A percentile compares a stretch with the other conserved stretches of the same genome.
Conservation (phyloP, 2,113 vertebrate genomes). For the western clawed frog (Xenopus tropicalis) region DNA sequence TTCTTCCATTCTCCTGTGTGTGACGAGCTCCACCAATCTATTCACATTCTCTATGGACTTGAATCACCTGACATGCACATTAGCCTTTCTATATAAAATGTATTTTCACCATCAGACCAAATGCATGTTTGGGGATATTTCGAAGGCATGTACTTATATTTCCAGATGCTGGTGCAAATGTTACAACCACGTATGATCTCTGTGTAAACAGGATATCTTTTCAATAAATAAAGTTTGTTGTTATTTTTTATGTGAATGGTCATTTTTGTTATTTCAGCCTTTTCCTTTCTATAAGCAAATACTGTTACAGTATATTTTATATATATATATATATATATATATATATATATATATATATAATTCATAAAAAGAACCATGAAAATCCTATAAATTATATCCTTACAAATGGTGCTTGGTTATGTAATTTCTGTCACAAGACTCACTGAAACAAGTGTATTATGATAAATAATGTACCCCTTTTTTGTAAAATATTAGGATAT, state of each 20-base stretch:
- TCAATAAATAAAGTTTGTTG: slow-evolving; percentile 2
- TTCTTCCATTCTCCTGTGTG: slow-evolving; percentile 10
- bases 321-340: no score
- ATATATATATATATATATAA: no score
- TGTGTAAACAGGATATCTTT: background rate
- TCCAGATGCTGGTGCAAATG: slow-evolving; percentile 4
- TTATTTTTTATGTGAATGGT: slow-evolving; percentile 24
- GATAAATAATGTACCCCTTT: no score
- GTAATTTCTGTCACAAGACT: no score
- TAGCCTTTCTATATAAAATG: background rate
- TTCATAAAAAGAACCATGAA: no score
- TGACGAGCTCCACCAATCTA: no score
- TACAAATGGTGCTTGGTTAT: no score
- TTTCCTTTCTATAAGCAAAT: background rate
- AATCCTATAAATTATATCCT: no score
- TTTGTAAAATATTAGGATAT: no score
- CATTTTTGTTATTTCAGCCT: background rate
- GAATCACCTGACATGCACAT: background rate
- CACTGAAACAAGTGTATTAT: no score
- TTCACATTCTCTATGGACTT: background rate
- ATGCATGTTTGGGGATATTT: slow-evolving; percentile 10
- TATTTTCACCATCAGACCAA: background rate
- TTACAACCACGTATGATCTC: background rate
- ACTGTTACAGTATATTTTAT: no score
- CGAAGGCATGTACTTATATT: slow-evolving; percentile 2